These are phyloP conservation scores for Stichodactyla mertensii DNA, from an alignment of 64 coral and sea anemone species.

Conservation along the genomic window DNA sequence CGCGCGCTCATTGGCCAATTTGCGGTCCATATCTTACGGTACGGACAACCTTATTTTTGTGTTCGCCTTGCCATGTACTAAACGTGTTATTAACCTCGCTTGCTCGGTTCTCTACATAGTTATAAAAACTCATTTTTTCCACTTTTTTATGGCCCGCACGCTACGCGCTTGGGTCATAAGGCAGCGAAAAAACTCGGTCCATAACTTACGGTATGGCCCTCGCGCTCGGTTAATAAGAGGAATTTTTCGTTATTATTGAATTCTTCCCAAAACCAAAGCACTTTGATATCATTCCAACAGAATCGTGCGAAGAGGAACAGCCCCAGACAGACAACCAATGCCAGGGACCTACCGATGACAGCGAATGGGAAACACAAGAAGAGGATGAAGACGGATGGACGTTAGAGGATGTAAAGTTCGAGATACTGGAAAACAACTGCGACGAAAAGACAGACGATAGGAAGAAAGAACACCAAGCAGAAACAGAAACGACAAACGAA, in stretches of 20 bases:
- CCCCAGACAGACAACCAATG: neutral
- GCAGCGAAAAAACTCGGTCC: no score
- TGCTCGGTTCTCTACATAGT: no score
- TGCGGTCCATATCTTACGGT: no score
- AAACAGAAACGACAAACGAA: neutral
- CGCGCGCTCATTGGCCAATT: no score
- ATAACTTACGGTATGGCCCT: neutral
- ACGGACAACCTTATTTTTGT: no score
- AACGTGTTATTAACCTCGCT: no score
- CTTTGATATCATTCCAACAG: neutral
- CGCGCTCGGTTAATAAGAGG: neutral
- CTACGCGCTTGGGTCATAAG: no score
- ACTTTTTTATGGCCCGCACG: no score
- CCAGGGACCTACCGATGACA: neutral
- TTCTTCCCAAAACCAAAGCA: neutral
- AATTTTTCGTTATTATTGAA: neutral
- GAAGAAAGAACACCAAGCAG: neutral
- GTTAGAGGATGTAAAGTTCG: conserved; percentile 48
- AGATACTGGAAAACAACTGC: conserved; percentile 38
- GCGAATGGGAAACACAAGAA: conserved; percentile 35
- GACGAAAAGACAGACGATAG: conserved; percentile 26
- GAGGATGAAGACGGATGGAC: conserved; percentile 42
- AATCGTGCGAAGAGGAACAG: neutral
- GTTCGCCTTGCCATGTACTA: no score
- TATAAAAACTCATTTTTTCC: no score